These are phyloP conservation scores for Artemia franciscana DNA, from an alignment of 1,140 invertebrate species.

Conservation along the genomic window DNA sequence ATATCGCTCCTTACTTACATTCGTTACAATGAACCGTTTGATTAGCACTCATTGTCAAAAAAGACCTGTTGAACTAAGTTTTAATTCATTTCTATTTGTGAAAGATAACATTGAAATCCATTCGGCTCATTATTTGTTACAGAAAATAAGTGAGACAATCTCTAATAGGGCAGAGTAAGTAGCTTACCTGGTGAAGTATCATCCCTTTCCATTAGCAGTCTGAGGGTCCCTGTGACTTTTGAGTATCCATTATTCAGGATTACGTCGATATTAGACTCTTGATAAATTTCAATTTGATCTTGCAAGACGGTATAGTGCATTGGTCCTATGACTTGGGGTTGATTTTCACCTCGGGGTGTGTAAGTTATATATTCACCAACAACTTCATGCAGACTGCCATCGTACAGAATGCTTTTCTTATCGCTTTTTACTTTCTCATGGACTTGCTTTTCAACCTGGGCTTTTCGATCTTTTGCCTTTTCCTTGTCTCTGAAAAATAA, in stretches of 20 bases:
- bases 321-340: slow-evolving; percentile 31
- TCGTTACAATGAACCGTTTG: too few species aligned
- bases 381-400: slow-evolving; percentile 32
- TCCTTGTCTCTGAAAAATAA: slow-evolving; percentile 20
- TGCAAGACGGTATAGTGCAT: slow-evolving; percentile 39
- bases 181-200: slow-evolving; percentile 27
- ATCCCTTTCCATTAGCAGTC: slow-evolving; percentile 34
- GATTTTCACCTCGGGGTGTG: slow-evolving; percentile 11
- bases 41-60: too few species aligned
- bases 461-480: slow-evolving; percentile 15
- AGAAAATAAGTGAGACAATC: too few species aligned
- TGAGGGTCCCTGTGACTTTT: slow-evolving; percentile 30
- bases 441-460: slow-evolving; percentile 16
- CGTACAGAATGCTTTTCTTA: slow-evolving; percentile 21
- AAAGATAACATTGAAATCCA: too few species aligned
- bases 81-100: too few species aligned
- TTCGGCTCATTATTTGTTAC: too few species aligned
- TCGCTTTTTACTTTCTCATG: slow-evolving; percentile 27
- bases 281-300: slow-evolving; percentile 42
- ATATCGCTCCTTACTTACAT: too few species aligned
- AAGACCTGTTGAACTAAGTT: too few species aligned
- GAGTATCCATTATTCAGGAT: slow-evolving; percentile 33
- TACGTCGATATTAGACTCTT: slow-evolving; percentile 23
- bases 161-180: too few species aligned
- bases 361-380: slow-evolving; percentile 25